phyloP scores from a whole-genome alignment of 2,113 vertebrate species.

The Hystrix brachyura region DNA sequence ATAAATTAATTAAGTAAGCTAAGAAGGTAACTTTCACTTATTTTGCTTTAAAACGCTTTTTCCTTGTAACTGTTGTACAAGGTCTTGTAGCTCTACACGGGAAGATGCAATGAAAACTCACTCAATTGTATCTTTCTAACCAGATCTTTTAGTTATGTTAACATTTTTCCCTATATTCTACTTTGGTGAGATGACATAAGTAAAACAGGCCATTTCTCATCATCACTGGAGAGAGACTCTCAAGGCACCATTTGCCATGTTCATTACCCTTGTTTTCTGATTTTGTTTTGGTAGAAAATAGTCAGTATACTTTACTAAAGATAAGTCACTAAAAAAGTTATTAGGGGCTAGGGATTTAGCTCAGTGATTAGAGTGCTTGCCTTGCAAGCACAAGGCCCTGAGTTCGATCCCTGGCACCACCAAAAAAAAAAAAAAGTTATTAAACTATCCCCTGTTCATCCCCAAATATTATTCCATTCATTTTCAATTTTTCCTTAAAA shows the following conservation, averaged over 20 bases:
- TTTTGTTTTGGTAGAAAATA: constrained; percentile 40
- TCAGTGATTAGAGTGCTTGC: too few relatives aligned
- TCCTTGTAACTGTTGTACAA: background rate
- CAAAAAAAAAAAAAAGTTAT: background rate
- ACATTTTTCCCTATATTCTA: background rate
- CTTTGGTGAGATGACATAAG: background rate
- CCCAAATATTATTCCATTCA: background rate
- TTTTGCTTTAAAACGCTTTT: background rate
- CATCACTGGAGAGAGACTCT: background rate
- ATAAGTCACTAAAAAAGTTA: background rate
- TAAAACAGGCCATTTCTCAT: background rate
- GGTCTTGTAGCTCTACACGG: background rate
- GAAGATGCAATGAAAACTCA: background rate
- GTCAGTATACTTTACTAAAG: constrained; percentile 1
- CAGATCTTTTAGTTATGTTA: background rate
- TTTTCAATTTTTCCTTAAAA: background rate
- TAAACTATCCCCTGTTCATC: background rate
- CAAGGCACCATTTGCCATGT: background rate
- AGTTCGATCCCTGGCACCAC: too few relatives aligned
- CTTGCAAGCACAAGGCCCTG: too few relatives aligned
- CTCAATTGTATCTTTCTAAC: background rate
- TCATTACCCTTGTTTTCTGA: background rate
- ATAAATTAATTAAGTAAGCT: background rate
- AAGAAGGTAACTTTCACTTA: background rate
- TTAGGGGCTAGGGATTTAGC: too few relatives aligned